Evolutionary conservation across 1,140 invertebrate genomes (phyloP).

Genomic region (Stegodyphus mimosarum): DNA sequence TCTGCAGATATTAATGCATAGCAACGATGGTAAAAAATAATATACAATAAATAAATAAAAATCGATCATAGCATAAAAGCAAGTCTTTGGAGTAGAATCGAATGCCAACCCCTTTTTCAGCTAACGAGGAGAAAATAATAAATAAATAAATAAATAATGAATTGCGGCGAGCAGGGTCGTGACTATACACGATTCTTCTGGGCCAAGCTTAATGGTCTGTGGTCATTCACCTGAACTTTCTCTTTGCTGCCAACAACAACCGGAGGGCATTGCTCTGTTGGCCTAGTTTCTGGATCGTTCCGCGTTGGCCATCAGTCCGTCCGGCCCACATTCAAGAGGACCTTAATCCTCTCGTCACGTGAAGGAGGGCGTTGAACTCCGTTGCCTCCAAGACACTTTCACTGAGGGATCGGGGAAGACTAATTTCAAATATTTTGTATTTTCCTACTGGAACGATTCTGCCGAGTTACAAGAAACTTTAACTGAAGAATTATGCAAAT

Average conservation of each 20-base stretch:
- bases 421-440: background rate
- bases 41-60: no score
- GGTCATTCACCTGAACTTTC: conserved; percentile 57
- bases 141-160: background rate
- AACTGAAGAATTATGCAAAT: background rate
- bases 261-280: conserved; percentile 47
- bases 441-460: background rate
- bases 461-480: background rate
- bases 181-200: conserved; percentile 39
- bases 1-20: no score
- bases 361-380: conserved; percentile 36
- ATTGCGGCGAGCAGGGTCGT: conserved; percentile 27
- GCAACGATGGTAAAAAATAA: no score
- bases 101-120: no score
- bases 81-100: no score
- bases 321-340: conserved; percentile 15
- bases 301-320: conserved; percentile 24
- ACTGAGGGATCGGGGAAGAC: conserved; percentile 22
- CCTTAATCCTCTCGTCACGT: conserved; percentile 53
- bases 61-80: no score
- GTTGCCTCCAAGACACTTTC: conserved; percentile 21
- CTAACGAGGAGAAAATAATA: background rate
- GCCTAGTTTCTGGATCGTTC: conserved; percentile 33
- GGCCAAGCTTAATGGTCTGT: conserved; percentile 29
- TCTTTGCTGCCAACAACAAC: conserved; percentile 23